Conservation (phyloP, 2,888 invertebrate genomes). For the Drosophila dives region DNA sequence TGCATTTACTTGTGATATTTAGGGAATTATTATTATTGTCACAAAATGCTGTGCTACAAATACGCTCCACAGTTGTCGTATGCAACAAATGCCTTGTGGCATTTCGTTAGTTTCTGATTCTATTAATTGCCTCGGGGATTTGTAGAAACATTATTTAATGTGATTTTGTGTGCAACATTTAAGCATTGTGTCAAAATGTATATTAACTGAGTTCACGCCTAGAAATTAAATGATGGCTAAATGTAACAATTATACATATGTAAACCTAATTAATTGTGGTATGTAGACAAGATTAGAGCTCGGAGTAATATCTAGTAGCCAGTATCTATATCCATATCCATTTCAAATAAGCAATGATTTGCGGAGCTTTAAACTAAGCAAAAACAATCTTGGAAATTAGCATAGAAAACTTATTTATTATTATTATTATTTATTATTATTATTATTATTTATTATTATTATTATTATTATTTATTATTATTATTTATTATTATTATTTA, state of each 20-base stretch:
- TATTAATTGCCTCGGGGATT: neutral
- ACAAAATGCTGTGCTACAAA: neutral
- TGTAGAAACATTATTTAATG: neutral
- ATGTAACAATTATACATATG: neutral
- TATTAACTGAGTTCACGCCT: neutral
- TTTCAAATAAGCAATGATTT: neutral
- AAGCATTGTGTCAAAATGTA: neutral
- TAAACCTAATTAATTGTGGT: neutral
- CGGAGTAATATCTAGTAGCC: neutral
- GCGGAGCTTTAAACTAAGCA: neutral
- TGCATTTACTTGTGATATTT: slow-evolving; percentile 8
- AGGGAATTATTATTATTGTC: slow-evolving; percentile 13
- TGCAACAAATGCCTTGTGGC: too few relatives aligned
- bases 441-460: neutral
- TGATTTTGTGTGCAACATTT: neutral
- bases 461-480: too few relatives aligned
- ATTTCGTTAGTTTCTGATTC: neutral
- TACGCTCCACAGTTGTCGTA: neutral
- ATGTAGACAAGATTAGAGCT: neutral
- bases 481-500: too few relatives aligned
- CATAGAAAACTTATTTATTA: too few relatives aligned
- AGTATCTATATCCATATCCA: neutral
- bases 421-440: too few relatives aligned
- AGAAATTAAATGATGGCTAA: neutral
- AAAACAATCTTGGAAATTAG: neutral